A percentile compares a stretch with the other conserved stretches of the same genome.
Evolutionary conservation across 1,140 invertebrate species (phyloP).

Genomic region (Drosophila quadrilineata): DNA sequence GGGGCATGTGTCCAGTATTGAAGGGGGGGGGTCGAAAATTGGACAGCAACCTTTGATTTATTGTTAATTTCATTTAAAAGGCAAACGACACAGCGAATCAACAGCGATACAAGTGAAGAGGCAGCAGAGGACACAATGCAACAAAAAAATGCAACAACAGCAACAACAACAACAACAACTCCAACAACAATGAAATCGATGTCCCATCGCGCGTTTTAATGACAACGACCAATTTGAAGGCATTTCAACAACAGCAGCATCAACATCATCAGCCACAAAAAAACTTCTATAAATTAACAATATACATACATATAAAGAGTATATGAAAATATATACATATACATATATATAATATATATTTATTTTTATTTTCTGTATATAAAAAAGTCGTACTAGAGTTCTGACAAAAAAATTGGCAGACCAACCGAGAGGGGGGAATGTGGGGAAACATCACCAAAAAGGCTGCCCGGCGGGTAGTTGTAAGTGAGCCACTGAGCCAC

Average conservation of each 20-base stretch:
- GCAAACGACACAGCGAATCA: conserved; percentile 78
- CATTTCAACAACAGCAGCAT: conserved; percentile 50
- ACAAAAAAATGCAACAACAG: conserved; percentile 27
- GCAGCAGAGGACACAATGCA: conserved; percentile 8
- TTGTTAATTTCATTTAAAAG: conserved; percentile 78
- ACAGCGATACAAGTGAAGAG: conserved; percentile 31
- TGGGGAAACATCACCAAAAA: conserved; percentile 48
- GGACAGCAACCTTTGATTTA: conserved; percentile 70
- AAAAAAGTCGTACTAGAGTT: conserved; percentile 54
- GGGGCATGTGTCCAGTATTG: neutral
- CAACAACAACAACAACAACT: conserved; percentile 34
- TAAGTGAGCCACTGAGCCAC: conserved; percentile 76
- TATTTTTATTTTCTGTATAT: conserved; percentile 4
- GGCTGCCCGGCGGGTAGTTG: conserved; percentile 64
- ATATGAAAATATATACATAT: conserved; percentile 20
- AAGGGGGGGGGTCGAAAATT: neutral
- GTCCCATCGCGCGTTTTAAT: conserved; percentile 78
- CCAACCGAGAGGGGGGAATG: conserved; percentile 19
- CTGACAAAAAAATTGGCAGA: conserved; percentile 52
- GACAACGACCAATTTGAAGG: conserved; percentile 71
- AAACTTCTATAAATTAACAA: conserved; percentile 78
- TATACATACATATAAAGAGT: conserved; percentile 47
- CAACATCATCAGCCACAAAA: conserved; percentile 40
- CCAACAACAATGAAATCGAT: conserved; percentile 58
- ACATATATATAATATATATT: conserved; percentile 10